phyloP scores from a whole-genome alignment of 1,140 invertebrate genomes.

The Homalodisca vitripennis region DNA sequence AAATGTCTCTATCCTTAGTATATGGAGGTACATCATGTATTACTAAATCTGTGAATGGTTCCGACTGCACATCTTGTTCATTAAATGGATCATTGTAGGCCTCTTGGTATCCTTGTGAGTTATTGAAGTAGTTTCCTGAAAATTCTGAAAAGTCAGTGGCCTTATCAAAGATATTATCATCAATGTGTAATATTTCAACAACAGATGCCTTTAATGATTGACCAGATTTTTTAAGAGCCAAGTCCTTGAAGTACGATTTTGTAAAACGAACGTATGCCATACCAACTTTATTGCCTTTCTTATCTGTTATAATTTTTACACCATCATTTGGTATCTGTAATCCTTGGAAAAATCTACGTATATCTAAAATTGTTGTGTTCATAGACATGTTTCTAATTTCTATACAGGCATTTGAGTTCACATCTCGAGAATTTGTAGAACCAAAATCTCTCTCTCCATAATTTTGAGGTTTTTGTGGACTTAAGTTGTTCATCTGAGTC shows the following conservation, averaged over 20 bases:
- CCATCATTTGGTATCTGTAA: constrained; percentile 77
- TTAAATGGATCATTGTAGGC: constrained; percentile 25
- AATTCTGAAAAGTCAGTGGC: constrained; percentile 62
- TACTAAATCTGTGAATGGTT: constrained; percentile 45
- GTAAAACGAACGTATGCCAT: constrained; percentile 78
- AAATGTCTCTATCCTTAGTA: constrained; percentile 73
- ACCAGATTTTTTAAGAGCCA: constrained; percentile 63
- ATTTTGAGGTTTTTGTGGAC: background rate
- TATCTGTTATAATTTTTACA: constrained; percentile 81
- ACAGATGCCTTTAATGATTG: constrained; percentile 58
- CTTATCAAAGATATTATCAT: constrained; percentile 63
- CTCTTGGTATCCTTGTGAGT: background rate
- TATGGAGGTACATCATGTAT: constrained; percentile 66
- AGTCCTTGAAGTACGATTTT: constrained; percentile 62
- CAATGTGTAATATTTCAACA: constrained; percentile 59
- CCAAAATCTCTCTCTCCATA: constrained; percentile 6
- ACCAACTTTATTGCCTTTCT: constrained; percentile 73
- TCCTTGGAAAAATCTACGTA: constrained; percentile 75
- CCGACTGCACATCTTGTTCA: constrained; percentile 46
- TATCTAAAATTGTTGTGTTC: constrained; percentile 70
- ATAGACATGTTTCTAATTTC: constrained; percentile 67
- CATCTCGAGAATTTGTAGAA: background rate
- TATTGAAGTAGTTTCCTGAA: background rate
- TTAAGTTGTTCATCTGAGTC: background rate
- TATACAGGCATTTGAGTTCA: constrained; percentile 56